Base-by-base conservation (phyloP, 2,797 vertebrate genomes). In the Zalophus californianus region DNA sequence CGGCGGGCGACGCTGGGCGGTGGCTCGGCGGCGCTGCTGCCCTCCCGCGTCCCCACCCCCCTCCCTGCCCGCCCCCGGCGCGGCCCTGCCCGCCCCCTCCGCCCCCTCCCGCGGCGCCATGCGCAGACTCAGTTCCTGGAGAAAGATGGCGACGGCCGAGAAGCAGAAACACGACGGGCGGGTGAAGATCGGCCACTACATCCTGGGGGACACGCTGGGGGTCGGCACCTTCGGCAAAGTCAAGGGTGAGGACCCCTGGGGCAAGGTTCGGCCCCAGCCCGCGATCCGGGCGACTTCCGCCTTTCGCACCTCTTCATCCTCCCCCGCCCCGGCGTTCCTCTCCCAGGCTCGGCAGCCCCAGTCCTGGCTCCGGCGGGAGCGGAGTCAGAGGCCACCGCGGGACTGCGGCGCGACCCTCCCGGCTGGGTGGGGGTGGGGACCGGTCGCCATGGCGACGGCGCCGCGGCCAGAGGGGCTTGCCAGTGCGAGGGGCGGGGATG, bases 171-270 rank as follows among this genome's bases (percentile, higher is more conserved):
- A 99, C 98, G 99, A 99, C 99, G 99, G 99, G 97, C 99, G 99
- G 98, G 99, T 99, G 98, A 99, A 99, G 99, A 99, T 99, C 2
- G 99, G 99, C 94, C 99, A 99, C 97, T 99, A 99, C 94, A 99
- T 99, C 95, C 97, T 99, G 48, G 99, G 99, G 32, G 99, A 99
- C 96, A 99, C 99, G 23, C 99, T 99, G 10, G 99, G 99, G 60
- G 99, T 99, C 89, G 99, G 99, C 86, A 99, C 99, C 41, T 99
- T 99, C 96, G 99, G 99, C 78, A 99, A 99, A 99, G 99, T 99
- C 91, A 99, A 99, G 99, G 99, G 99, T 99, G 98, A 97, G 99
- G 96, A 41, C 29, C 77, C 56, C 14, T 0, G 50, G 93, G 89
- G 35, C 84, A 0, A 29, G 21, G 73, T 32, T 0, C 0, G 54